Conservation (phyloP, 2,888 invertebrate species). For the Punctoribates punctum region DNA sequence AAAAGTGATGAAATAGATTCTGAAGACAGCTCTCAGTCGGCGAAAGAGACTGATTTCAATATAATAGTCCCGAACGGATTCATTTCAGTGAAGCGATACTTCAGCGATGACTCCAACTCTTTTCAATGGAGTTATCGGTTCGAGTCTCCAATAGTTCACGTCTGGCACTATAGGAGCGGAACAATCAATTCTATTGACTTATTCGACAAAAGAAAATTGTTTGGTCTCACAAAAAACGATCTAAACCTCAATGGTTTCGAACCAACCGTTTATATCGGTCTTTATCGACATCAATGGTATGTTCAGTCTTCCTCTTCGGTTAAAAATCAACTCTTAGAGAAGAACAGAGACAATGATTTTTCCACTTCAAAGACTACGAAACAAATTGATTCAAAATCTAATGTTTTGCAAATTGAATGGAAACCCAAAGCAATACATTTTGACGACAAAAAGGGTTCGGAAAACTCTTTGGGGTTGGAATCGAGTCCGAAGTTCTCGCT, state of each 20-base stretch:
- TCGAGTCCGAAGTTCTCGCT: constrained; percentile 17
- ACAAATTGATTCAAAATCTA: not conserved
- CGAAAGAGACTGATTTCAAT: constrained; percentile 43
- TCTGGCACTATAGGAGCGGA: constrained; percentile 73
- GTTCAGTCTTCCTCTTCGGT: constrained; percentile 39
- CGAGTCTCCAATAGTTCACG: constrained; percentile 75
- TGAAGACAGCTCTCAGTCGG: constrained; percentile 50
- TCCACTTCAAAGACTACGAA: not conserved
- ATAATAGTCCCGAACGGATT: constrained; percentile 49
- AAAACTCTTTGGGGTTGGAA: not conserved
- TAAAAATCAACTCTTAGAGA: not conserved
- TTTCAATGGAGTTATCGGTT: constrained; percentile 59
- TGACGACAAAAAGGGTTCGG: not conserved
- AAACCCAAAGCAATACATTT: constrained; percentile 27
- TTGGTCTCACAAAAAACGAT: constrained; percentile 7
- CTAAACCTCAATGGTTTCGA: not conserved
- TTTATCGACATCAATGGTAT: constrained; percentile 42
- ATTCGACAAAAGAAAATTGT: constrained; percentile 57
- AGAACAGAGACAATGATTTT: not conserved
- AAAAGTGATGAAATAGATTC: constrained; percentile 51
- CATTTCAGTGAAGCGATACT: constrained; percentile 58
- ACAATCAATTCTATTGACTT: constrained; percentile 68
- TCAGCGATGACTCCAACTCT: constrained; percentile 52
- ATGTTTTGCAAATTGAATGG: constrained; percentile 40
- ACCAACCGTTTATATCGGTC: constrained; percentile 41